Conservation (phyloP, 1,140 invertebrate genomes). For the Macrobrachium rosenbergii region DNA sequence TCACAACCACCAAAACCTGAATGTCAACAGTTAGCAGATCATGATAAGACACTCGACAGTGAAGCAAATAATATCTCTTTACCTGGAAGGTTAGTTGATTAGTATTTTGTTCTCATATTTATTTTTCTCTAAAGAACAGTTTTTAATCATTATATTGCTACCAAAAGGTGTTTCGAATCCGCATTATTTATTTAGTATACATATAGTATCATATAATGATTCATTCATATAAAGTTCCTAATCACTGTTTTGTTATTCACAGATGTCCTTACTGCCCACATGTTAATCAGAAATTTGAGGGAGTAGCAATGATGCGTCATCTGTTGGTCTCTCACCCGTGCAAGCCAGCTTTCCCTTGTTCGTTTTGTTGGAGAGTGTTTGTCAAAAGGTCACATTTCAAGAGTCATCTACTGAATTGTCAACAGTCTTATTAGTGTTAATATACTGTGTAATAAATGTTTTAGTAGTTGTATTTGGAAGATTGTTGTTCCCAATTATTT, state of each 20-base stretch:
- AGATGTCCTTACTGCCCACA: slow-evolving; percentile 60
- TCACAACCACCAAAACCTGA: slow-evolving; percentile 2
- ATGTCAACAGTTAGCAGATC: neutral
- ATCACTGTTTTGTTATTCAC: neutral
- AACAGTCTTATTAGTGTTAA: slow-evolving; percentile 1
- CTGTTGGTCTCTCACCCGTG: slow-evolving; percentile 50
- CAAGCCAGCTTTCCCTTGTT: slow-evolving; percentile 56
- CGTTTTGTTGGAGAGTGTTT: slow-evolving; percentile 52
- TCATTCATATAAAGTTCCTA: neutral
- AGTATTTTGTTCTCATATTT: too few species aligned
- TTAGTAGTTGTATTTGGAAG: too few species aligned
- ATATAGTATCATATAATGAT: neutral
- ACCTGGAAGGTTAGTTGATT: too few species aligned
- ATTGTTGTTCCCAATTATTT: too few species aligned
- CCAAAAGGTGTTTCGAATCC: too few species aligned
- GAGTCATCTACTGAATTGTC: slow-evolving; percentile 43
- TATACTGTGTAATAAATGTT: neutral
- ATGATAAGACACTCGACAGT: slow-evolving; percentile 7
- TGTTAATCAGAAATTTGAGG: slow-evolving; percentile 49
- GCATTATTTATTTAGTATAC: neutral
- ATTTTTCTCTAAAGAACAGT: too few species aligned
- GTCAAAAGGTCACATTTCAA: slow-evolving; percentile 46
- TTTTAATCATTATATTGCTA: too few species aligned
- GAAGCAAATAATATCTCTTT: too few species aligned
- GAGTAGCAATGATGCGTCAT: slow-evolving; percentile 58